Evolutionary conservation across 2,797 vertebrate species (phyloP).

Genomic region (Acanthornis magna): DNA sequence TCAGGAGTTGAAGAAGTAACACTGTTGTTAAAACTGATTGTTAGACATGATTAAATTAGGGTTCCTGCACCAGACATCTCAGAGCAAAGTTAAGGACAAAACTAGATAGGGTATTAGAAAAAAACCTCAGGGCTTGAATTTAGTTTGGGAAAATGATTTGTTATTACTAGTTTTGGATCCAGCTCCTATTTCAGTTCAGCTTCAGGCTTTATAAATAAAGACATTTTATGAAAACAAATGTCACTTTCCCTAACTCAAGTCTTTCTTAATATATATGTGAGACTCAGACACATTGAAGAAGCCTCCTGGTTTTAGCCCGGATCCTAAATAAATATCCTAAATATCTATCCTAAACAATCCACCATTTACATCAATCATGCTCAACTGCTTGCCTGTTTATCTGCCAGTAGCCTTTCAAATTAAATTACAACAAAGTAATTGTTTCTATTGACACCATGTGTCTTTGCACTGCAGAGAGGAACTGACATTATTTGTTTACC

Average conservation of each 20-base stretch:
- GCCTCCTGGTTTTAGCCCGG: neutral
- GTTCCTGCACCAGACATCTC: neutral
- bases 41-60: neutral
- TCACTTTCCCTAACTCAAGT: neutral
- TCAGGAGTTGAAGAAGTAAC: neutral
- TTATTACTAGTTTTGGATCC: neutral
- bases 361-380: neutral
- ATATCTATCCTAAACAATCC: neutral
- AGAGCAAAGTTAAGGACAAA: neutral
- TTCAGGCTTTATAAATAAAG: neutral
- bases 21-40: neutral
- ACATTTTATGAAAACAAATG: neutral
- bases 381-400: neutral
- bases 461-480: neutral
- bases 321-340: neutral
- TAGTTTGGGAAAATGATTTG: neutral
- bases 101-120: neutral
- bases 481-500: neutral
- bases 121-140: neutral
- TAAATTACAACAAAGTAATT: slow-evolving; percentile 29
- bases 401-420: slow-evolving; percentile 21
- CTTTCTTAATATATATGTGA: neutral
- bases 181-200: neutral
- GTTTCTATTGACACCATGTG: neutral
- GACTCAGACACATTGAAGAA: neutral